Evolutionary conservation across 2,888 invertebrate genomes (phyloP).

Genomic region (Melanophora roralis): DNA sequence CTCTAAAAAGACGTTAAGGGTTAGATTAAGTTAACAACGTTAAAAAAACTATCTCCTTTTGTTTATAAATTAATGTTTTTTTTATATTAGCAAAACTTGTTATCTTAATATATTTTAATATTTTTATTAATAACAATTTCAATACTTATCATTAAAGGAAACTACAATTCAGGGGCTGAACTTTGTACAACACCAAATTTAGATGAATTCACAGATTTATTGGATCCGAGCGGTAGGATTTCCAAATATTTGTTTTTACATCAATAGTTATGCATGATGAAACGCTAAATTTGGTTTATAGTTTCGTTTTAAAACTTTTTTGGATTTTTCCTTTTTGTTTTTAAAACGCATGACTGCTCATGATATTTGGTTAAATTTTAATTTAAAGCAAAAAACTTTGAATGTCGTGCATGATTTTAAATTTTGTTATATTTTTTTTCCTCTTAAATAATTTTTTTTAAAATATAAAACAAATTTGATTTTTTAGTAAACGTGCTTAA

Average conservation of each 20-base stretch:
- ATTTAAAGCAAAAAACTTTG: background rate
- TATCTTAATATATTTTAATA: background rate
- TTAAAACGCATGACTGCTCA: constrained; percentile 31
- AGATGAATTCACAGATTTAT: constrained; percentile 77
- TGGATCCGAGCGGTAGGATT: constrained; percentile 78
- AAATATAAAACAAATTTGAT: background rate
- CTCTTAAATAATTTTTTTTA: background rate
- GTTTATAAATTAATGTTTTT: background rate
- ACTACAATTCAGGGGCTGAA: constrained; percentile 67
- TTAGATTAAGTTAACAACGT: too few species aligned
- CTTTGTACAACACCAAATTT: constrained; percentile 76
- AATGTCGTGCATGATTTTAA: constrained; percentile 12
- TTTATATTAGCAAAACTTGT: too few species aligned
- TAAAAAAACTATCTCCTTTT: too few species aligned
- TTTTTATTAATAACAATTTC: constrained; percentile 39
- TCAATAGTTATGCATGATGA: constrained; percentile 33
- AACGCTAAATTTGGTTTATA: constrained; percentile 20
- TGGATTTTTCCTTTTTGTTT: constrained; percentile 3
- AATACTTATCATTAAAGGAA: constrained; percentile 63
- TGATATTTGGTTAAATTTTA: background rate
- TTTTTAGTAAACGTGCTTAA: constrained; percentile 8
- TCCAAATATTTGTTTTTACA: constrained; percentile 9
- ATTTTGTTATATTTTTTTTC: constrained; percentile 4
- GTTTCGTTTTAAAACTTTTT: background rate
- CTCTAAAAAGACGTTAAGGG: too few species aligned